Conservation (phyloP, 2,888 invertebrate species). For the Spisula subtruncata region DNA sequence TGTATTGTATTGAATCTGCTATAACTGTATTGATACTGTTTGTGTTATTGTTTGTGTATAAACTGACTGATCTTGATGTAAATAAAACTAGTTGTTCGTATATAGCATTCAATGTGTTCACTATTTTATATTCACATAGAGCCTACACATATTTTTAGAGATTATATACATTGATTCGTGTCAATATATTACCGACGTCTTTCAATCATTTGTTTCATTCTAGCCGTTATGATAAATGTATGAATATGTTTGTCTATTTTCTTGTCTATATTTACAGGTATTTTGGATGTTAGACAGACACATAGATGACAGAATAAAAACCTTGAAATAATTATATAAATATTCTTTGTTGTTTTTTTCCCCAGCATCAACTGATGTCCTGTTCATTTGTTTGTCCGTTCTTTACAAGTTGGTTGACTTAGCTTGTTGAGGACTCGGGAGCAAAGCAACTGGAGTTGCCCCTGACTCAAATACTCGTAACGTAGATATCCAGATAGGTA, state of each 20-base stretch:
- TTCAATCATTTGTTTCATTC: background rate
- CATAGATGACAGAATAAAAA: slow-evolving; percentile 9
- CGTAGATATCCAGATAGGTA: too few relatives aligned
- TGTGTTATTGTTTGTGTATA: background rate
- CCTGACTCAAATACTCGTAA: too few relatives aligned
- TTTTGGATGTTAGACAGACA: background rate
- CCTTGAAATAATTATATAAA: background rate
- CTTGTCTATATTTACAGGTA: slow-evolving; percentile 19
- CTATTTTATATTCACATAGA: background rate
- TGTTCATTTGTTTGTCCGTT: too few relatives aligned
- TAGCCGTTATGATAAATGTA: background rate
- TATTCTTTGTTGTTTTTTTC: background rate
- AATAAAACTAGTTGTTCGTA: background rate
- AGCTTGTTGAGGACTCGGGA: too few relatives aligned
- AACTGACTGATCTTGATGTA: background rate
- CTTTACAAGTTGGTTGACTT: too few relatives aligned
- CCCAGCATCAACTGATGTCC: too few relatives aligned
- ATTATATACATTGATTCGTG: background rate
- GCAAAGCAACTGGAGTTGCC: too few relatives aligned
- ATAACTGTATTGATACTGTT: too few relatives aligned
- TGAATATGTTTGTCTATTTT: background rate
- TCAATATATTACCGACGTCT: slow-evolving; percentile 3
- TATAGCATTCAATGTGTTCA: background rate
- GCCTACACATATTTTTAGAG: background rate
- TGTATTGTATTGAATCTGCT: too few relatives aligned